Evolutionary conservation across 2,888 invertebrate genomes (phyloP).

Genomic region (Smittia sp.): DNA sequence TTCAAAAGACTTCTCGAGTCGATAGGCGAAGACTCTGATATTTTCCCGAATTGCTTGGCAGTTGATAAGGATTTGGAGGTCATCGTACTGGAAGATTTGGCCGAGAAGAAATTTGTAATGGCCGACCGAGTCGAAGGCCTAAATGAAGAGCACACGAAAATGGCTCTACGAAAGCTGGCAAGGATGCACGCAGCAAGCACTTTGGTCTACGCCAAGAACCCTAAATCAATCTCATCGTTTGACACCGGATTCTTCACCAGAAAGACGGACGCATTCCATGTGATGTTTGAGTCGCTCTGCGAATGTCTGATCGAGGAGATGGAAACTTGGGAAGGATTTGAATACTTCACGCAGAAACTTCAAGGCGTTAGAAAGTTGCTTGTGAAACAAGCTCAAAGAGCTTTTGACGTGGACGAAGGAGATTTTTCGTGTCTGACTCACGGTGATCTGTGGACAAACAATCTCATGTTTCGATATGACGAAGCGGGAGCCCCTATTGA

Average conservation of each 20-base stretch:
- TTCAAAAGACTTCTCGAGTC: background rate
- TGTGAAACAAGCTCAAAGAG: constrained; percentile 1
- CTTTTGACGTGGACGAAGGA: constrained; percentile 17
- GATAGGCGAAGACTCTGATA: background rate
- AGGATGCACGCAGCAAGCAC: constrained; percentile 29
- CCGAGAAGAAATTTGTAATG: constrained; percentile 5
- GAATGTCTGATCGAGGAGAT: constrained; percentile 15
- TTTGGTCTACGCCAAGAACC: background rate
- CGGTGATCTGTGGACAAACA: constrained; percentile 37
- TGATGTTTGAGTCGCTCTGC: background rate
- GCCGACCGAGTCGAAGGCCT: constrained; percentile 26
- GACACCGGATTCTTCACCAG: constrained; percentile 17
- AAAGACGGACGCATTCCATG: constrained; percentile 15
- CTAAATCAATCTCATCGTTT: background rate
- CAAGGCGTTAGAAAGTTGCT: background rate
- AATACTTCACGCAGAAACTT: constrained; percentile 18
- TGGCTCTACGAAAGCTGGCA: constrained; percentile 11
- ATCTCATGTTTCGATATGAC: constrained; percentile 32
- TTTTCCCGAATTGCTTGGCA: constrained; percentile 3
- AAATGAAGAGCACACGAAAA: background rate
- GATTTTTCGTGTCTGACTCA: constrained; percentile 24
- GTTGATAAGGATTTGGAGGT: constrained; percentile 2
- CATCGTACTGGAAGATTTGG: constrained; percentile 22
- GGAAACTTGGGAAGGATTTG: background rate
- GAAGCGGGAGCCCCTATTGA: background rate